These are phyloP conservation scores for Acridotheres tristis DNA, from an alignment of 2,797 vertebrate genomes.

Conservation along the genomic window DNA sequence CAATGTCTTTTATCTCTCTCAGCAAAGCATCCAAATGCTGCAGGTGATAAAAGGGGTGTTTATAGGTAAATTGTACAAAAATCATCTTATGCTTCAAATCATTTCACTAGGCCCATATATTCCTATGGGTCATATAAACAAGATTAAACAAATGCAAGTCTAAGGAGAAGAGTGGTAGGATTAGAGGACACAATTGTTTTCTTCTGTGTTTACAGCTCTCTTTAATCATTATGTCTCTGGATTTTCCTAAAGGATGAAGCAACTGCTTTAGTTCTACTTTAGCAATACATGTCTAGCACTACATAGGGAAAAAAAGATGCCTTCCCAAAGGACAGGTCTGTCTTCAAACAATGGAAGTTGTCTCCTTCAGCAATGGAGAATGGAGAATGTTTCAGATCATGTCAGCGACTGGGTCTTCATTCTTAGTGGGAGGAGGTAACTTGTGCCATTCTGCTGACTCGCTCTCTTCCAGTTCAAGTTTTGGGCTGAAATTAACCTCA, in stretches of 20 bases:
- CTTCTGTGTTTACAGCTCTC: neutral
- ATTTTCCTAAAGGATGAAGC: neutral
- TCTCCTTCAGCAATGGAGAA: neutral
- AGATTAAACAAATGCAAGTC: neutral
- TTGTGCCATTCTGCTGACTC: neutral
- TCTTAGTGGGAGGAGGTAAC: neutral
- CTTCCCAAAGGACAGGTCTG: neutral
- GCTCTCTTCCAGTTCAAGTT: neutral
- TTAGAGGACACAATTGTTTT: neutral
- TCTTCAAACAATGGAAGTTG: neutral
- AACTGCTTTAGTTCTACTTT: neutral
- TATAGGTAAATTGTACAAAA: neutral
- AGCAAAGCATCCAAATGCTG: slow-evolving; percentile 82
- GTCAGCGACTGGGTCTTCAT: neutral
- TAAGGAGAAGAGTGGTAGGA: neutral
- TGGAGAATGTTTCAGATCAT: neutral
- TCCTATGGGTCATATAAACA: neutral
- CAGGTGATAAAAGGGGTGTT: neutral
- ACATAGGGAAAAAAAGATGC: neutral
- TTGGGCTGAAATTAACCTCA: slow-evolving; percentile 1
- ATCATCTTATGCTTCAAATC: neutral
- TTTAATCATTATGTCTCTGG: neutral
- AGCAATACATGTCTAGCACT: neutral
- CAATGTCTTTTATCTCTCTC: slow-evolving; percentile 75
- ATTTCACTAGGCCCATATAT: neutral